phyloP scores from a whole-genome alignment of 2,888 invertebrate genomes.

The Diabrotica balteata region DNA sequence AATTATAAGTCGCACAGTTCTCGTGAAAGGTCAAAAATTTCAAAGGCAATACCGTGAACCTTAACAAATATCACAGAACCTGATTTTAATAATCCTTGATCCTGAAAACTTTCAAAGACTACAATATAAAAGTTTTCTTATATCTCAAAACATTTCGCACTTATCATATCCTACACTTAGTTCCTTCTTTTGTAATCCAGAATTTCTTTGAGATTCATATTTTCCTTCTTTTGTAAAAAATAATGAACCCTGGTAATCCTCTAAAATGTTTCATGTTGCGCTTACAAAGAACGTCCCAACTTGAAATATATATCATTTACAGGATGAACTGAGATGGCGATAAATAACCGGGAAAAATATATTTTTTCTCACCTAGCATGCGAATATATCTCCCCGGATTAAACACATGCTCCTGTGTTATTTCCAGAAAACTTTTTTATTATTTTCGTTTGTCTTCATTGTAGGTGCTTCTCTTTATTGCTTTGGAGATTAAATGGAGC shows the following conservation, averaged over 20 bases:
- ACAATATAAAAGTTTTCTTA: no score
- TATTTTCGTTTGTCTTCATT: conserved; percentile 19
- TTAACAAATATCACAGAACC: no score
- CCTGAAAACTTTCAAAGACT: no score
- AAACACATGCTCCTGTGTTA: conserved; percentile 22
- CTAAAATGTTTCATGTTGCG: conserved; percentile 17
- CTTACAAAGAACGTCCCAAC: conserved; percentile 11
- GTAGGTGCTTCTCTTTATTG: conserved; percentile 11
- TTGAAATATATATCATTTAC: conserved; percentile 18
- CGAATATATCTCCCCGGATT: conserved; percentile 22
- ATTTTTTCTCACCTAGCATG: conserved; percentile 19
- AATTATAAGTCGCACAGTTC: no score
- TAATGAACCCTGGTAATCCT: conserved; percentile 17
- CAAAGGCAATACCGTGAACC: no score
- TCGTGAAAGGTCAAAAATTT: no score
- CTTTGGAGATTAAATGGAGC: conserved; percentile 6
- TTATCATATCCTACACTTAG: background rate
- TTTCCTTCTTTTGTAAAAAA: conserved; percentile 8
- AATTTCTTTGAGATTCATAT: conserved; percentile 1
- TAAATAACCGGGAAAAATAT: conserved; percentile 17
- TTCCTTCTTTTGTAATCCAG: background rate
- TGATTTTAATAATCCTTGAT: no score
- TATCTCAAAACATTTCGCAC: background rate
- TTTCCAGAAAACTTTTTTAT: conserved; percentile 7
- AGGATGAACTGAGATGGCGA: conserved; percentile 9